A percentile compares a stretch with the other conserved stretches of the same genome.
Conservation (phyloP, 2,888 invertebrate genomes). For the Chaitophorus viminalis region DNA sequence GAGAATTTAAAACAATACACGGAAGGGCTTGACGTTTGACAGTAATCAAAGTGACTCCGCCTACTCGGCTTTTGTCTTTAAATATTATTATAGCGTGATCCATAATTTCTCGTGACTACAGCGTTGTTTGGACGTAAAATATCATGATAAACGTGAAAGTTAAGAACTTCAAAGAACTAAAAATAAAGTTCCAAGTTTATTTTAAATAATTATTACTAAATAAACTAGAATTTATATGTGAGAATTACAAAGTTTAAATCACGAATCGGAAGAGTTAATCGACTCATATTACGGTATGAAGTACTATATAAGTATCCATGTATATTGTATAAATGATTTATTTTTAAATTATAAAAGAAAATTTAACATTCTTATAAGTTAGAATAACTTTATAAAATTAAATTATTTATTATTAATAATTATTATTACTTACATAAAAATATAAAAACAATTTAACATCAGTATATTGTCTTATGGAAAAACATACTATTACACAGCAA, state of each 20-base stretch:
- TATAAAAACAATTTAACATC: too few relatives aligned
- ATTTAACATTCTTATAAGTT: too few relatives aligned
- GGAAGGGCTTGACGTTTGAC: constrained; percentile 55
- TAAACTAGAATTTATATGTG: neutral
- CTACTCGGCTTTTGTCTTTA: constrained; percentile 53
- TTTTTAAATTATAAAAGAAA: neutral
- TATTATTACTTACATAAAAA: too few relatives aligned
- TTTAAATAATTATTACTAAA: neutral
- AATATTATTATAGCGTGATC: constrained; percentile 50
- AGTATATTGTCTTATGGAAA: neutral
- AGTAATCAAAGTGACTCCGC: constrained; percentile 51
- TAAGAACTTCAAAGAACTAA: neutral
- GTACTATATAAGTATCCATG: too few relatives aligned
- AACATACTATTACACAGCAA: neutral
- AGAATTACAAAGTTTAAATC: neutral
- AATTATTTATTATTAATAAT: too few relatives aligned
- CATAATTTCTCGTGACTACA: constrained; percentile 40
- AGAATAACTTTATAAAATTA: too few relatives aligned
- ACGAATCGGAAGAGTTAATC: neutral
- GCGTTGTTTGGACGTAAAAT: constrained; percentile 1
- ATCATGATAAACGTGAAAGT: neutral
- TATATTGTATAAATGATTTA: neutral
- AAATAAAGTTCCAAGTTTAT: too few relatives aligned
- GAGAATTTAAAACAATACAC: constrained; percentile 52
- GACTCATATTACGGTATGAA: too few relatives aligned